A percentile compares a stretch with the other conserved stretches of the same genome.
Evolutionary conservation across 2,888 invertebrate genomes (phyloP).

Genomic region (Melinaea menophilus): DNA sequence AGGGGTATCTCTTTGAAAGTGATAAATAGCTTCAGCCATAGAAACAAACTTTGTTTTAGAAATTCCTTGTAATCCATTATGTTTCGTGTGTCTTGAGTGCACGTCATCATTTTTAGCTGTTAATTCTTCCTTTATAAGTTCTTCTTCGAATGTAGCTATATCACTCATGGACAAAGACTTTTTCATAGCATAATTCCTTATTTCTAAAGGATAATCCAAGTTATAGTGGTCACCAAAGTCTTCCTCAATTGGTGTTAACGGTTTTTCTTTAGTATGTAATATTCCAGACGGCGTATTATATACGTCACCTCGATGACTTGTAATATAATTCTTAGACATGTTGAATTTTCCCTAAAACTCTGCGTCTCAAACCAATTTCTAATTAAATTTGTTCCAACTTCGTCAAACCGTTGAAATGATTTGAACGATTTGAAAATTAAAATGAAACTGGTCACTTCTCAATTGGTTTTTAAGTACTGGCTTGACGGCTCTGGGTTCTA

Average conservation of each 20-base stretch:
- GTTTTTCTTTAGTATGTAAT: conserved; percentile 58
- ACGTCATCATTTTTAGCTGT: conserved; percentile 40
- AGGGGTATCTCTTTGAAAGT: conserved; percentile 78
- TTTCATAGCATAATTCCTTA: conserved; percentile 47
- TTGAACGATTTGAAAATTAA: conserved; percentile 25
- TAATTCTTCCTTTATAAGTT: conserved; percentile 44
- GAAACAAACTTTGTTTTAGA: conserved; percentile 74
- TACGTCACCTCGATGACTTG: conserved; percentile 61
- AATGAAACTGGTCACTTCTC: conserved; percentile 17
- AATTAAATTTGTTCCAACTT: not conserved
- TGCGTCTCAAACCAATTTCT: not conserved
- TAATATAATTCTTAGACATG: conserved; percentile 58
- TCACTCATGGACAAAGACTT: conserved; percentile 69
- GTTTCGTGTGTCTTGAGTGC: conserved; percentile 45
- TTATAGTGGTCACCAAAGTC: conserved; percentile 56
- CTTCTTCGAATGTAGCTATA: conserved; percentile 49
- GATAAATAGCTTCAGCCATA: conserved; percentile 78
- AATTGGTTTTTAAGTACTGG: too few relatives aligned
- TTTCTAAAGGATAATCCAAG: conserved; percentile 47
- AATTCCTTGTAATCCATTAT: conserved; percentile 45
- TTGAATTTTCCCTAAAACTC: not conserved
- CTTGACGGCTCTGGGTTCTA: too few relatives aligned
- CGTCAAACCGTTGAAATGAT: conserved; percentile 15
- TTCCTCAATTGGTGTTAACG: conserved; percentile 56
- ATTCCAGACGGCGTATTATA: conserved; percentile 51